Evolutionary conservation across 2,113 vertebrate genomes (phyloP), one percentile per base, ranked within the genome.

Genomic region (Barbus barbus): DNA sequence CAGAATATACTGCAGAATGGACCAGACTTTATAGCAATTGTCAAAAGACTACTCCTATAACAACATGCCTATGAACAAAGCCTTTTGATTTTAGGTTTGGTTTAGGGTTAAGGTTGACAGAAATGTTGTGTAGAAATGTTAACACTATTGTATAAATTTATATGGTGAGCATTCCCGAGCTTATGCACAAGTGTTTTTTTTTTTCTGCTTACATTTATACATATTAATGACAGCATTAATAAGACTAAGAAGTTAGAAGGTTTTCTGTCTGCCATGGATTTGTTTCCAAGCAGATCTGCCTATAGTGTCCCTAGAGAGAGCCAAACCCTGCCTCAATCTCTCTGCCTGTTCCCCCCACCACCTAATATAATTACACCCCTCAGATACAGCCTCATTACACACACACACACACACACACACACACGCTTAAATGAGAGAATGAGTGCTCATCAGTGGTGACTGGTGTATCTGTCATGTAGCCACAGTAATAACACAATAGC

Each of bases 311-410:
- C 72, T 31, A 48, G 83, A 82, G 83, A 84, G n/a, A 67, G 38
- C 24, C 82, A 77, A 82, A 51, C 71, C 71, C 82, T 81, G n/a
- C 61, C 75, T 24, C 53, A 78, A 11, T 58, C 48, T 84, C 26
- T 76, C 38, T 51, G 53, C 33, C 79, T 71, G 26, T 5, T 1
- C 36, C 51, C 63, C 72, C 75, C 46, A 51, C 48, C 41, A 78
- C 38, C 79, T 77, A 82, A 84, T 67, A 72, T 72, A 82, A 83
- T 84, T 84, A 75, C 9, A 9, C 80, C 61, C 63, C 80, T 56
- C 8, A 84, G 75, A 86, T 28, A 87, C 82, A 75, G 65, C 73
- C 75, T 61, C 73, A 87, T 38, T 71, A 77, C 60, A 84, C 51
- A 85, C 46, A 13, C 63, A 85, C 72, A 61, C 83, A 28, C 58